Conservation (phyloP, 2,113 vertebrate species). For the Phoxinus phoxinus region DNA sequence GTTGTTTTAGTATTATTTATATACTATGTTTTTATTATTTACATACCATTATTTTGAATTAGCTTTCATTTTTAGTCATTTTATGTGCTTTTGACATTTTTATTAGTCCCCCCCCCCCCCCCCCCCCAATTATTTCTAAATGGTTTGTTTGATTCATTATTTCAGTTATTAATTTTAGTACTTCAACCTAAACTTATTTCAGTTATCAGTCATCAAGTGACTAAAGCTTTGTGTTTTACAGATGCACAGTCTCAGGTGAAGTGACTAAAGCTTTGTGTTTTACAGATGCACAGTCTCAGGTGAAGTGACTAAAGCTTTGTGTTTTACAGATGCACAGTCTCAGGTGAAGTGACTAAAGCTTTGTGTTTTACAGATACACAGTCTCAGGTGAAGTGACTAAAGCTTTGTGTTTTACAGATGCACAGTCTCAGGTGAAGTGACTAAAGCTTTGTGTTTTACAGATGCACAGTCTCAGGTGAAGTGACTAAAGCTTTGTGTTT, state of each 20-base stretch:
- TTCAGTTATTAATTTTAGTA: neutral
- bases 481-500: neutral
- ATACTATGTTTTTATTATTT: neutral
- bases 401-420: neutral
- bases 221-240: neutral
- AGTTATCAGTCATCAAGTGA: constrained; percentile 10
- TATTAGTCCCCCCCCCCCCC: too few species aligned
- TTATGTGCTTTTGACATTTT: too few species aligned
- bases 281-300: neutral
- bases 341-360: neutral
- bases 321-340: neutral
- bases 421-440: constrained; percentile 8
- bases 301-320: neutral
- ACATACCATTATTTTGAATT: neutral
- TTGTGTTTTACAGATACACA: neutral
- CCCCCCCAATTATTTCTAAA: neutral
- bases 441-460: neutral
- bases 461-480: neutral
- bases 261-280: neutral
- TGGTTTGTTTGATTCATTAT: neutral
- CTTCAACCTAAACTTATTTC: neutral
- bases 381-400: constrained; percentile 5
- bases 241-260: neutral
- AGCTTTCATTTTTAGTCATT: neutral
- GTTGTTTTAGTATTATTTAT: neutral